Evolutionary conservation across 2,113 vertebrate species (phyloP), one percentile per base, ranked within the genome.

Genomic region (Rhabdomys dilectus): DNA sequence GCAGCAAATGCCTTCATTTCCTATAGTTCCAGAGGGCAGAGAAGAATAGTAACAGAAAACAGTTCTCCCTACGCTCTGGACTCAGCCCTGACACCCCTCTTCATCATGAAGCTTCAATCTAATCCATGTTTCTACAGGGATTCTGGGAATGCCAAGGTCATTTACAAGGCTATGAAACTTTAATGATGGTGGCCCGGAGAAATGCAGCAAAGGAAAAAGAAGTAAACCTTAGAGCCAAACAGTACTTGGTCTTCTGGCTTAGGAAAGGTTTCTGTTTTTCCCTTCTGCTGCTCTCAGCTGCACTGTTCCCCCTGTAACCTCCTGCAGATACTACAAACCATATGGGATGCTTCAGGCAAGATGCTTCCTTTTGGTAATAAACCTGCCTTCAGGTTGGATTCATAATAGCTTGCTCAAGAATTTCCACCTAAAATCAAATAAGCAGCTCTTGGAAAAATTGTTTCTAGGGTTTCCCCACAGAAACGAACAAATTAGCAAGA

Each of bases 341-440:
- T 34, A 19, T 36, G 51, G 2, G 48, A n/a, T 22, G 48, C 86
- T 95, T 82, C 58, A 84, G 89, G 86, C 56, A 64, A 91, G 34
- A 62, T 22, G 12, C 17, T 62, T 58, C n/a, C 60, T 75, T 64
- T 70, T 88, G 86, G 31, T 62, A 94, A 88, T 58, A 75, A 95
- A 86, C 22, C 42, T 68, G 72, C 36, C 81, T 36, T 4, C 31
- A 68, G 72, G 68, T 21, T 92, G 86, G 31, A 89, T 62, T 91
- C 91, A 56, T 34, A 60, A 91, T 31, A 77, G n/a, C 36, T 12
- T 88, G 91, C 66, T 48, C 90, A 92, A 24, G n/a, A 91, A 90
- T 88, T 87, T 87, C 76, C 80, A 87, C 42, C n/a, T 31, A 72
- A 58, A 76, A 90, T 24, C 64, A 91, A 93, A 80, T 53, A 76